Percentiles rank a stretch among this genome's conserved stretches.
Evolutionary conservation across 2,888 invertebrate genomes (phyloP).

Genomic region (Lepidocyrtinus sp.): DNA sequence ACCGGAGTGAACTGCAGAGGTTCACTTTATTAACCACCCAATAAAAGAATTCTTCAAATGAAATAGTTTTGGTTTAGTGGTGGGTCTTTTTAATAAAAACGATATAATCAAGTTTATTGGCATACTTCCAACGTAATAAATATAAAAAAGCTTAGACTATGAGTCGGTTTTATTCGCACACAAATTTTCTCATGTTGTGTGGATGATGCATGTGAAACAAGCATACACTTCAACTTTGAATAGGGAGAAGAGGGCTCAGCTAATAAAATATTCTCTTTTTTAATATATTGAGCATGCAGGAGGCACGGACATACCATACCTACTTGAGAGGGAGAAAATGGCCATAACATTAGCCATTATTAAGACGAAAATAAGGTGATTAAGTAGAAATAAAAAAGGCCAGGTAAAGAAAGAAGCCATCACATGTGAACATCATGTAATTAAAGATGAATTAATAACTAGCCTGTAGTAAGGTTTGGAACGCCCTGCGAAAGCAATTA

Average conservation of each 20-base stretch:
- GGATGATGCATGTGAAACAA: no score
- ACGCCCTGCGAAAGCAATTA: slow-evolving; percentile 61
- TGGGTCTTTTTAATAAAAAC: slow-evolving; percentile 6
- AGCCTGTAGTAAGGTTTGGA: slow-evolving; percentile 47
- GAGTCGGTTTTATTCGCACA: not conserved
- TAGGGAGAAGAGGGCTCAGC: no score
- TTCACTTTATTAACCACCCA: not conserved
- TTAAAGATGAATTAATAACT: slow-evolving; percentile 62
- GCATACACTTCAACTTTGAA: no score
- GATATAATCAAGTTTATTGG: slow-evolving; percentile 8
- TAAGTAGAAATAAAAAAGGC: not conserved
- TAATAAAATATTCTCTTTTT: no score
- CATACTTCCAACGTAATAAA: slow-evolving; percentile 13
- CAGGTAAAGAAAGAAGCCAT: slow-evolving; percentile 48
- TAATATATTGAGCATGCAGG: no score
- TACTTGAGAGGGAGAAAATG: not conserved
- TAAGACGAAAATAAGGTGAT: slow-evolving; percentile 15
- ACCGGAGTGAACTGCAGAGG: not conserved
- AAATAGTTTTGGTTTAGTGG: not conserved
- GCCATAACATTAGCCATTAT: not conserved
- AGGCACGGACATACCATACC: not conserved
- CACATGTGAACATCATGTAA: slow-evolving; percentile 58
- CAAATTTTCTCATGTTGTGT: no score
- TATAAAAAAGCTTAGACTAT: not conserved
- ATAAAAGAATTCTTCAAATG: not conserved